Conservation (phyloP, 2,888 invertebrate species). For the Fissipunctia ypsillon region DNA sequence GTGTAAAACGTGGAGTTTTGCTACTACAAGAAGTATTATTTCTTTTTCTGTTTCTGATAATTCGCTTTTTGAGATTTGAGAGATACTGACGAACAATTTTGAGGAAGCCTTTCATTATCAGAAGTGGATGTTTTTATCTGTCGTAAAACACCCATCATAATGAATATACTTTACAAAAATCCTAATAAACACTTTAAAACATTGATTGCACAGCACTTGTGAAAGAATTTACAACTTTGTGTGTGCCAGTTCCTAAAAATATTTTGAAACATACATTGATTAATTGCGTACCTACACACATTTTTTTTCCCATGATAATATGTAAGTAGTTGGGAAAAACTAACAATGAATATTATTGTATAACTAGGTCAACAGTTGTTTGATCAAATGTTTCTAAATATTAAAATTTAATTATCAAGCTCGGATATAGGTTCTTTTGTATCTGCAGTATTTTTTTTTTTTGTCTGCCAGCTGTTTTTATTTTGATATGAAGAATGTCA, state of each 20-base stretch:
- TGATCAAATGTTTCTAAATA: neutral
- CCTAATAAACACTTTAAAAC: neutral
- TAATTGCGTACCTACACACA: neutral
- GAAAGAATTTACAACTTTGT: neutral
- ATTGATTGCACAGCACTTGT: neutral
- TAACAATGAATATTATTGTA: neutral
- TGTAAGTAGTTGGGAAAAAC: neutral
- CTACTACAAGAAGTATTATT: neutral
- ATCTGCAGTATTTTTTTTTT: slow-evolving; percentile 1
- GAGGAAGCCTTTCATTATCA: neutral
- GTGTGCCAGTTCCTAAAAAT: neutral
- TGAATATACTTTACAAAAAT: neutral
- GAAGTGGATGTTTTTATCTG: neutral
- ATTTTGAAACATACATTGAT: neutral
- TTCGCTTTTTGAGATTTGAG: neutral
- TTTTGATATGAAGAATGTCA: neutral
- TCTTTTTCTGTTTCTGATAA: neutral
- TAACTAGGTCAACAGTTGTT: slow-evolving; percentile 24
- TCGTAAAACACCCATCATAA: neutral
- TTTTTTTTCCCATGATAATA: slow-evolving; percentile 8
- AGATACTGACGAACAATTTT: neutral
- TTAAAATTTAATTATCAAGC: neutral
- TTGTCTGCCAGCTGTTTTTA: slow-evolving; percentile 4
- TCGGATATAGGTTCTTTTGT: neutral
- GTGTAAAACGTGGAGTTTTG: neutral